Conservation (phyloP, 2,888 invertebrate species). For the Drosophila cognata region DNA sequence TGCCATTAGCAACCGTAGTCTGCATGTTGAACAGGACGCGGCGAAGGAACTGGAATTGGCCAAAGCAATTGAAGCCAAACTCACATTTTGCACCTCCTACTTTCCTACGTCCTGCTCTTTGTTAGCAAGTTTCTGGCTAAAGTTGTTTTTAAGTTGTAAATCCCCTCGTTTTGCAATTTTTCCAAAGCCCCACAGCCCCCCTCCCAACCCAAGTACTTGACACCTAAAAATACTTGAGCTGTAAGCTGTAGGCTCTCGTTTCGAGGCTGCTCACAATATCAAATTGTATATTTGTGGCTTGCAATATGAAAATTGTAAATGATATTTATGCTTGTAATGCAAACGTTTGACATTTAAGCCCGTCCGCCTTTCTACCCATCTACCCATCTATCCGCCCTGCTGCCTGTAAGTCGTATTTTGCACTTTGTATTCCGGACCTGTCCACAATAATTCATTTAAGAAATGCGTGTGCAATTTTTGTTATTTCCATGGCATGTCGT, state of each 20-base stretch:
- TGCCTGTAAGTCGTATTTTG: conserved; percentile 3
- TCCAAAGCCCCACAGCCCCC: neutral
- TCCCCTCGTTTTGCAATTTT: conserved; percentile 74
- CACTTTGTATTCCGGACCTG: conserved; percentile 29
- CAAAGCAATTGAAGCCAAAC: conserved; percentile 48
- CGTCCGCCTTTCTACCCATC: conserved; percentile 3
- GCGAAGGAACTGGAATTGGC: conserved; percentile 33
- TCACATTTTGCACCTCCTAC: neutral
- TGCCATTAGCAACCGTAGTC: conserved; percentile 62
- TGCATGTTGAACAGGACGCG: conserved; percentile 11
- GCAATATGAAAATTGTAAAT: conserved; percentile 74
- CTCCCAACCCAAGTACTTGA: neutral
- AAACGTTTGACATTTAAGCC: conserved; percentile 66
- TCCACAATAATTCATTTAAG: conserved; percentile 75
- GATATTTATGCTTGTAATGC: conserved; percentile 78
- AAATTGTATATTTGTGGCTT: conserved; percentile 66
- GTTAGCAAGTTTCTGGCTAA: conserved; percentile 75
- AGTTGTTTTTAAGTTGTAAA: conserved; percentile 81
- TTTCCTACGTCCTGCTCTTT: conserved; percentile 40
- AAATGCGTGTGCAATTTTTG: conserved; percentile 58
- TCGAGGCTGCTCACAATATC: conserved; percentile 39
- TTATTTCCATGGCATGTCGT: conserved; percentile 31
- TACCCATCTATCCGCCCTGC: neutral
- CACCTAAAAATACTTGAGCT: conserved; percentile 21
- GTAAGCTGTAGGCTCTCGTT: conserved; percentile 11